Base-by-base conservation (phyloP, 2,113 vertebrate genomes). In the Cygnus buccinator region DNA sequence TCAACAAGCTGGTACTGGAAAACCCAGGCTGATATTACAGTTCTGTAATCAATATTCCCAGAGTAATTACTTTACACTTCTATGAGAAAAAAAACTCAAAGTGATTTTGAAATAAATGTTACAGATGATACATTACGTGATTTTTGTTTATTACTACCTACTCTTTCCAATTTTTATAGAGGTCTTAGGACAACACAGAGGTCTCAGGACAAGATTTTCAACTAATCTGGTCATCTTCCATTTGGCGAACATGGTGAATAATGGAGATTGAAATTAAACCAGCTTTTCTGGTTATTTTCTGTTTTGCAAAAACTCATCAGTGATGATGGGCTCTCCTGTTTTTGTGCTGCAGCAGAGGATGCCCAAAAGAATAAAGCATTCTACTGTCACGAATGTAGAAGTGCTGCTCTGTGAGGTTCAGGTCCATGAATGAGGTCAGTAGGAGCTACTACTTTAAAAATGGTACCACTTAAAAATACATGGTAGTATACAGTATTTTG, bases 241-340 rank as follows among this genome's bases (percentile, higher is more conserved):
- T 85, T 97, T 96, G 96, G 94, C 94, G 86, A 95, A 88, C 68
- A 37, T 43, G 55, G 31, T 75, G 59, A 48, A 82, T 94, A 97
- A 97, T 89, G 61, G 67, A 92, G 87, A 92, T 50, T 95, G 97
- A 97, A 96, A 97, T 96, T 96, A 96, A 95, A 96, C 41, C 85
- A 86, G 46, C n/a, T 92, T 94, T 95, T 94, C 94, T 94, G 84
- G 92, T 95, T 92, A 95, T 82, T 95, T 95, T 61, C 77, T 86
- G 62, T 90, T 97, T 91, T 94, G 50, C 57, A 90, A 85, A 95
- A 84, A 66, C 73, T 83, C 62, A 91, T 48, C 37, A 91, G 85
- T 22, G 81, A 89, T 67, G 81, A 94, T 4, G 16, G 78, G 76
- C 89, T 89, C 78, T 84, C 70, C 62, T 92, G 79, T 79, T 94